Percentiles rank a stretch among this genome's conserved stretches.
Evolutionary conservation across 2,113 vertebrate species (phyloP).

Genomic region (Romanogobio albipinnatus): DNA sequence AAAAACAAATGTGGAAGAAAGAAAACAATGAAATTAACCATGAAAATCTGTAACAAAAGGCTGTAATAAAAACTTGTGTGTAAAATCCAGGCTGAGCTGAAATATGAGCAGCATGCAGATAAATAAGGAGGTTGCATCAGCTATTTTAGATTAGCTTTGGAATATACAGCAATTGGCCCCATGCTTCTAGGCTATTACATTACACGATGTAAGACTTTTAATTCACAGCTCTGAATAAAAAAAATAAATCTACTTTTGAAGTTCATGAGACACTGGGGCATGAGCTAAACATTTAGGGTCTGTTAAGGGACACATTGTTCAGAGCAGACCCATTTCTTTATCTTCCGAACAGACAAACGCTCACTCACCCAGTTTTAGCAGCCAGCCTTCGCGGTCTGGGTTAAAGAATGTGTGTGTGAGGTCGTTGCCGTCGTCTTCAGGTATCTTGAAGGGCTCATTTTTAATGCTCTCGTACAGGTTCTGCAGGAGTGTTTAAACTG

Average conservation of each 20-base stretch:
- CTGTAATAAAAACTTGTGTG: slow-evolving; percentile 19
- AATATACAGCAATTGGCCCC: background rate
- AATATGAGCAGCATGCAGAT: background rate
- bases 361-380: slow-evolving; percentile 89
- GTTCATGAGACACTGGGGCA: background rate
- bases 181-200: background rate
- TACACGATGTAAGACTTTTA: background rate
- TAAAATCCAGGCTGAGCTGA: background rate
- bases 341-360: background rate
- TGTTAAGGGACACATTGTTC: background rate
- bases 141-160: background rate
- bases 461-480: slow-evolving; percentile 98
- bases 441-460: slow-evolving; percentile 97
- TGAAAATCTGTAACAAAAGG: slow-evolving; percentile 60
- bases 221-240: slow-evolving; percentile 19
- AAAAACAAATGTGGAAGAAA: slow-evolving; percentile 77
- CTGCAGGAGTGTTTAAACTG: slow-evolving; percentile 67
- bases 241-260: background rate
- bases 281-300: background rate
- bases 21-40: slow-evolving; percentile 79
- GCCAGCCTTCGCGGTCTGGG: slow-evolving; percentile 96
- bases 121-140: slow-evolving; percentile 19
- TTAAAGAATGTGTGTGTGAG: slow-evolving; percentile 98
- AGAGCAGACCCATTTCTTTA: background rate
- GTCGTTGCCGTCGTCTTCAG: slow-evolving; percentile 95